Percentiles rank a stretch among this genome's conserved stretches.
phyloP scores from a whole-genome alignment of 2,888 invertebrate species.

The Penaeus monodon region DNA sequence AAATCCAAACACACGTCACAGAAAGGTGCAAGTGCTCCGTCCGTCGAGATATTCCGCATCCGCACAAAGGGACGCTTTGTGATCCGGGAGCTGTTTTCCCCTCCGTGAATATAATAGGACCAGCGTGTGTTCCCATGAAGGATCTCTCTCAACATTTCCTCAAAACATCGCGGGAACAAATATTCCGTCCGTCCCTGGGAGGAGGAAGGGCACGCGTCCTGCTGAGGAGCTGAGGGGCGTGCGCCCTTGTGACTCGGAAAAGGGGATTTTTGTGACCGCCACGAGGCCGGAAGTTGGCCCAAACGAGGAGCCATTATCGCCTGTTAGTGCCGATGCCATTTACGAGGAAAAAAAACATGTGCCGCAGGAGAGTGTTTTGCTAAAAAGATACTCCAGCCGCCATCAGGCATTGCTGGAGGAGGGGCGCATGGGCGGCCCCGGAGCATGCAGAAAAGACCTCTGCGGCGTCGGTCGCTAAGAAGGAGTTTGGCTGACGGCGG shows the following conservation, averaged over 20 bases:
- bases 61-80: too few species aligned
- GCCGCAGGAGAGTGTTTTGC: conserved; percentile 40
- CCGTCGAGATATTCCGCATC: too few species aligned
- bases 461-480: neutral
- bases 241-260: conserved; percentile 24
- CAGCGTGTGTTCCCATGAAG: too few species aligned
- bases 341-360: conserved; percentile 38
- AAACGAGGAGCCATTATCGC: conserved; percentile 54
- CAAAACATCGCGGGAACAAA: too few species aligned
- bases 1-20: too few species aligned
- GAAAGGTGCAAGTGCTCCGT: too few species aligned
- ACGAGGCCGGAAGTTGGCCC: conserved; percentile 47
- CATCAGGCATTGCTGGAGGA: conserved; percentile 16
- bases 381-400: conserved; percentile 37
- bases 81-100: too few species aligned
- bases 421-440: neutral
- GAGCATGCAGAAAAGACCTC: neutral
- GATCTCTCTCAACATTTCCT: too few species aligned
- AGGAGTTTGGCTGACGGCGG: neutral
- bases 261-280: conserved; percentile 22
- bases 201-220: too few species aligned
- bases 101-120: too few species aligned
- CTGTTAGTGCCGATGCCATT: conserved; percentile 50
- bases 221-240: too few species aligned
- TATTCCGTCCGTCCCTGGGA: too few species aligned